Evolutionary conservation across 1,140 invertebrate species (phyloP), one percentile per base, ranked within the genome.

Genomic region (Drosophila jambulina): DNA sequence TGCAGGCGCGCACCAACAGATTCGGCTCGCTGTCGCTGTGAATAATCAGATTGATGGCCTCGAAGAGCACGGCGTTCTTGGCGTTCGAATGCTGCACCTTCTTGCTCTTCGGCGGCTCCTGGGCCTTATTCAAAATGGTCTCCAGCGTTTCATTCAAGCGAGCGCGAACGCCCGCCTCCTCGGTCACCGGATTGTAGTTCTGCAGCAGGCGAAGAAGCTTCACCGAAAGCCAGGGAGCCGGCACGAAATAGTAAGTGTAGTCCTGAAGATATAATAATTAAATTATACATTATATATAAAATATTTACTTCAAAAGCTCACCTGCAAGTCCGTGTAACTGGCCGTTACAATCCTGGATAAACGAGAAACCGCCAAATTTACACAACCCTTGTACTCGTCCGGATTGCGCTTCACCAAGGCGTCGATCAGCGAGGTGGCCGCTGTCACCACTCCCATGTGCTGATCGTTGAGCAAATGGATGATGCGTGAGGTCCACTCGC

Each of bases 31-130:
- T 96, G 82, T 99, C 99, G 94, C 99, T 99, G 92, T 99, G 99
- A 90, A 99, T 99, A 85, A 99, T 99, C 68, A 99, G 95, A 94
- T 98, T 99, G 91, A 99, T 99, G 21, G 99, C 99, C 94, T 99
- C 99, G 94, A 99, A 99, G 3, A 99, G 94, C 19, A 99, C 99
- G 46, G 99, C 99, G 94, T 99, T 99, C 93, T 99, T 99, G 40
- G 99, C 99, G 95, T 99, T 99, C 29, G 99, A 99, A 94, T 99
- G 99, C 94, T 99, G 99, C 51, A 99, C 98, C 94, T 99, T 99
- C 94, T 99, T 99, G 27, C 99, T 99, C 93, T 99, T 99, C 36
- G 99, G 99, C 60, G 99, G 98, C 93, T 99, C 99, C 93, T 99
- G 98, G 25, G 99, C 99, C 95, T 99, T 99, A 93, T 99, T 99